Evolutionary conservation across 2,113 vertebrate species (phyloP).

Genomic region (Prietella phreatophila): DNA sequence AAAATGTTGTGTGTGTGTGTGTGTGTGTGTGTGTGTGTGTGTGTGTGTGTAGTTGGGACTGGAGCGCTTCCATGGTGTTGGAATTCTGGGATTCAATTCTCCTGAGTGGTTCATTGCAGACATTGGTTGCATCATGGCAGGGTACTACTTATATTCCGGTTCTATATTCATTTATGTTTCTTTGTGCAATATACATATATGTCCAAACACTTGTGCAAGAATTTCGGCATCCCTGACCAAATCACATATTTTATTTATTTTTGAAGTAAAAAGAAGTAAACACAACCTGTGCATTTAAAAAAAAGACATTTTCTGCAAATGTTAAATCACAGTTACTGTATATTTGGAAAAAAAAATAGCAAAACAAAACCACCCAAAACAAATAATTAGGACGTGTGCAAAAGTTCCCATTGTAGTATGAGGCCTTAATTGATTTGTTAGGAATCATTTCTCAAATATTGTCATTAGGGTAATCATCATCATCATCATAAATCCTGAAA

Average conservation of each 20-base stretch:
- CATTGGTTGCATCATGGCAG: slow-evolving; percentile 76
- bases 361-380: too few relatives aligned
- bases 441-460: too few relatives aligned
- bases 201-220: background rate
- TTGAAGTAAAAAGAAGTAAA: background rate
- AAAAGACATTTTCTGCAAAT: background rate
- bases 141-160: slow-evolving; percentile 63
- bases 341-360: background rate
- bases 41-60: slow-evolving; percentile 71
- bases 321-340: background rate
- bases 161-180: background rate
- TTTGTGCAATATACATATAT: background rate
- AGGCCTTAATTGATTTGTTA: background rate
- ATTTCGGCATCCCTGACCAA: background rate
- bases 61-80: slow-evolving; percentile 74
- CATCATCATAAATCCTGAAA: too few relatives aligned
- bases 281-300: background rate
- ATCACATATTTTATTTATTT: background rate
- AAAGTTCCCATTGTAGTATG: background rate
- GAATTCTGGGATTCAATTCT: slow-evolving; percentile 77
- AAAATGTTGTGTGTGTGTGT: background rate
- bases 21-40: slow-evolving; percentile 4
- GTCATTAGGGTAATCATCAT: too few relatives aligned
- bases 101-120: slow-evolving; percentile 79
- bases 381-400: background rate